A percentile compares a stretch with the other conserved stretches of the same genome.
Evolutionary conservation across 2,888 invertebrate genomes (phyloP).

Genomic region (Drosophila algonquin): DNA sequence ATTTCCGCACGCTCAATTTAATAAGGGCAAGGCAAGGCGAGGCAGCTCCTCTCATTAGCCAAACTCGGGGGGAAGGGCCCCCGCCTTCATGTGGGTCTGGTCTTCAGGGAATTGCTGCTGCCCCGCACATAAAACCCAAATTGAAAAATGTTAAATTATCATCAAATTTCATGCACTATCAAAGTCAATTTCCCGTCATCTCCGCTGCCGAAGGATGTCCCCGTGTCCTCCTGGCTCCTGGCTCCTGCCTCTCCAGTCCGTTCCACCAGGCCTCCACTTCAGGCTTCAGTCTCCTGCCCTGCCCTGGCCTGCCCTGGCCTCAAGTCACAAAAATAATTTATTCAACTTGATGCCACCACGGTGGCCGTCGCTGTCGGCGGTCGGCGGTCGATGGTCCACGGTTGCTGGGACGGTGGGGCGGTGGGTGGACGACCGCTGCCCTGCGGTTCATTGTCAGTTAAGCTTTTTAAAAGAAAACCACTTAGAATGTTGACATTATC

Average conservation of each 20-base stretch:
- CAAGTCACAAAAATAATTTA: conserved; percentile 73
- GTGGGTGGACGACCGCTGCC: conserved; percentile 55
- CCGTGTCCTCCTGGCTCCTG: conserved; percentile 9
- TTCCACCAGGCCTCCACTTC: conserved; percentile 11
- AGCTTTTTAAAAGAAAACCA: conserved; percentile 80
- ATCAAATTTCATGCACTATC: conserved; percentile 80
- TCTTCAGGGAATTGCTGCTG: background rate
- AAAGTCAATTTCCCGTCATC: conserved; percentile 74
- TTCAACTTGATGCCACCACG: conserved; percentile 73
- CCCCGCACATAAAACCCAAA: conserved; percentile 19
- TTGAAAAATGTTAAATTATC: conserved; percentile 67
- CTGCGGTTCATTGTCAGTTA: conserved; percentile 79
- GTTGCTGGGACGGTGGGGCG: background rate
- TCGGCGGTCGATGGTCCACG: conserved; percentile 7
- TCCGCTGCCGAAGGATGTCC: conserved; percentile 30
- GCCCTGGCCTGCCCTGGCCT: conserved; percentile 27
- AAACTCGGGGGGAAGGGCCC: too few relatives aligned
- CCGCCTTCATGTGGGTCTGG: conserved; percentile 4
- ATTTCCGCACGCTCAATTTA: conserved; percentile 48
- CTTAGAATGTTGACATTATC: conserved; percentile 82
- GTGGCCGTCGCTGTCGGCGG: conserved; percentile 55
- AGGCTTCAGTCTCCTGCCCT: conserved; percentile 1
- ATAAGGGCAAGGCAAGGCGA: conserved; percentile 23
- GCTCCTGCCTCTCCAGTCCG: conserved; percentile 3
- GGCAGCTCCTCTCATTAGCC: conserved; percentile 32